These are phyloP conservation scores for Merodon equestris DNA, from an alignment of 2,888 invertebrate genomes.

Conservation along the genomic window DNA sequence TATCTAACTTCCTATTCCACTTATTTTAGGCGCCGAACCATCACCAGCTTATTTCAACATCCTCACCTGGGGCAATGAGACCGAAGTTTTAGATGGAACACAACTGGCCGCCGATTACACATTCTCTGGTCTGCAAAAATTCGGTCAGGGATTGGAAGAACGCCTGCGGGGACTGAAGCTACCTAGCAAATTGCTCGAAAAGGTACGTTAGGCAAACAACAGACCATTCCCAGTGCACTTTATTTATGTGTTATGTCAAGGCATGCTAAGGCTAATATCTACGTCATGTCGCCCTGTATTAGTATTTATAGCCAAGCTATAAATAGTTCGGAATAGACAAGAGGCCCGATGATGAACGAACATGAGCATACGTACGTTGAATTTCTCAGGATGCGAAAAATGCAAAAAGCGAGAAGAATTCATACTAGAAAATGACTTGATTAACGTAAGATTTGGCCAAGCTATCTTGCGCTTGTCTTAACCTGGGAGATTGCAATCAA, in stretches of 20 bases:
- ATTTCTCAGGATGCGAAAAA: too few species aligned
- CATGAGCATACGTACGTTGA: slow-evolving; percentile 3
- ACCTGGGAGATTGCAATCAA: slow-evolving; percentile 49
- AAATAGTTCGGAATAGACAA: slow-evolving; percentile 31
- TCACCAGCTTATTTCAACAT: slow-evolving; percentile 96
- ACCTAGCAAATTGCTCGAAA: slow-evolving; percentile 91
- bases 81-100: slow-evolving; percentile 92
- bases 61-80: slow-evolving; percentile 91
- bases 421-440: slow-evolving; percentile 54
- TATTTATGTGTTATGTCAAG: slow-evolving; percentile 22
- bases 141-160: slow-evolving; percentile 95
- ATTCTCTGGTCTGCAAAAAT: slow-evolving; percentile 95
- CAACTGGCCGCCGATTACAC: slow-evolving; percentile 97
- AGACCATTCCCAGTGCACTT: slow-evolving; percentile 8
- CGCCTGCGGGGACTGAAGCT: slow-evolving; percentile 89
- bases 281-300: slow-evolving; percentile 25
- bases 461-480: slow-evolving; percentile 54
- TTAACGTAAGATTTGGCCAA: slow-evolving; percentile 60
- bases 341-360: background rate
- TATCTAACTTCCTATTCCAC: too few species aligned
- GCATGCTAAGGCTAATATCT: slow-evolving; percentile 16
- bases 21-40: slow-evolving; percentile 89
- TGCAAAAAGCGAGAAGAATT: background rate
- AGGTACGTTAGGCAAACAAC: slow-evolving; percentile 81
- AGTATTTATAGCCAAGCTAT: slow-evolving; percentile 29